Evolutionary conservation across 1,140 invertebrate species (phyloP).

Genomic region (Aporrectodea caliginosa): DNA sequence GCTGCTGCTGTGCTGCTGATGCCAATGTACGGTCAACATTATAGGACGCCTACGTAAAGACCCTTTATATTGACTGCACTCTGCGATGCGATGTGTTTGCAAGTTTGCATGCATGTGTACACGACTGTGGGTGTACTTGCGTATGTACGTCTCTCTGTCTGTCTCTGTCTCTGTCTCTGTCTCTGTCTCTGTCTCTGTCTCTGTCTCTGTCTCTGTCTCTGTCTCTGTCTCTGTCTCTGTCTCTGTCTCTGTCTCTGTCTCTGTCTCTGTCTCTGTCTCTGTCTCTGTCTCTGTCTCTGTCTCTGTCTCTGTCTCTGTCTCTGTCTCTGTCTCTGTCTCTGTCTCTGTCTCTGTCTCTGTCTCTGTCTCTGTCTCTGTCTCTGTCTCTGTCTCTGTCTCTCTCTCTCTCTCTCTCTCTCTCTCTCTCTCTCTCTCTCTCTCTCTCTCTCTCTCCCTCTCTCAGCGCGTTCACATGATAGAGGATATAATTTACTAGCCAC

Average conservation of each 20-base stretch:
- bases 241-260: constrained; percentile 11
- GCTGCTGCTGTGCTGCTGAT: too few species aligned
- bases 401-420: neutral
- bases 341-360: neutral
- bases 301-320: neutral
- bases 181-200: constrained; percentile 12
- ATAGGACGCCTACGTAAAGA: too few species aligned
- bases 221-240: constrained; percentile 14
- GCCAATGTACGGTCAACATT: too few species aligned
- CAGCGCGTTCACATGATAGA: too few species aligned
- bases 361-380: constrained; percentile 7
- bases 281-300: neutral
- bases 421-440: neutral
- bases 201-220: neutral
- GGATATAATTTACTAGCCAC: too few species aligned
- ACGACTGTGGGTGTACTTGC: too few species aligned
- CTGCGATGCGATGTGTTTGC: too few species aligned
- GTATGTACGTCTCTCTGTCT: too few species aligned
- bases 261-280: constrained; percentile 11
- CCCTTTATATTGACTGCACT: too few species aligned
- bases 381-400: neutral
- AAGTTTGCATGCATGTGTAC: too few species aligned
- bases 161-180: too few species aligned
- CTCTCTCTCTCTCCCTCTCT: constrained; percentile 26
- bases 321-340: neutral